Evolutionary conservation across 2,888 invertebrate species (phyloP).

Genomic region (Hirtodrosophila trivittata): DNA sequence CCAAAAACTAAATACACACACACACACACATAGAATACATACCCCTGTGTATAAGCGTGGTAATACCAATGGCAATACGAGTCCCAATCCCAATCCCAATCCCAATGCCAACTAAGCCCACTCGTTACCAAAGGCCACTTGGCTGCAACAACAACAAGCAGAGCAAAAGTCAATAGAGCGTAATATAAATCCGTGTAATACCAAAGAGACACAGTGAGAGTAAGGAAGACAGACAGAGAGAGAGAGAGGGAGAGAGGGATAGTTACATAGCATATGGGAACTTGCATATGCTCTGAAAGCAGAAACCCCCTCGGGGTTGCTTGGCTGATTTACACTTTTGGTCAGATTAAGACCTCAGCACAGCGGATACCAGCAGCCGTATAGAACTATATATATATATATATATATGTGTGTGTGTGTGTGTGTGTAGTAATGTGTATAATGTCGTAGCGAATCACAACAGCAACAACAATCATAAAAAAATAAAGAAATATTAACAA

Average conservation of each 20-base stretch:
- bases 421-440: conserved; percentile 30
- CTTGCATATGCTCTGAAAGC: conserved; percentile 56
- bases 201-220: conserved; percentile 9
- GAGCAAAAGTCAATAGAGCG: conserved; percentile 79
- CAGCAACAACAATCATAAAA: conserved; percentile 75
- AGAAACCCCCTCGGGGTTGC: conserved; percentile 62
- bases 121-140: conserved; percentile 71
- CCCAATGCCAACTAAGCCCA: conserved; percentile 57
- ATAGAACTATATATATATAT: conserved; percentile 3
- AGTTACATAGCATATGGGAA: conserved; percentile 38
- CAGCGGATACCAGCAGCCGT: conserved; percentile 40
- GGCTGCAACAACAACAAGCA: conserved; percentile 46
- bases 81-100: conserved; percentile 14
- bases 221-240: conserved; percentile 5
- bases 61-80: conserved; percentile 19
- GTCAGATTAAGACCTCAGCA: conserved; percentile 83
- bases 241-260: conserved; percentile 1
- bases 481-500: conserved; percentile 65
- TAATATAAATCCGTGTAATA: conserved; percentile 77
- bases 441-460: conserved; percentile 80
- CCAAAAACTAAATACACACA: conserved; percentile 46
- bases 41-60: conserved; percentile 8
- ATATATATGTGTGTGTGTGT: conserved; percentile 2
- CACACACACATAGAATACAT: conserved; percentile 11
- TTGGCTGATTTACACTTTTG: conserved; percentile 77